These are phyloP conservation scores for Lampris megalopsis DNA, from an alignment of 2,113 vertebrate genomes.

Conservation along the genomic window DNA sequence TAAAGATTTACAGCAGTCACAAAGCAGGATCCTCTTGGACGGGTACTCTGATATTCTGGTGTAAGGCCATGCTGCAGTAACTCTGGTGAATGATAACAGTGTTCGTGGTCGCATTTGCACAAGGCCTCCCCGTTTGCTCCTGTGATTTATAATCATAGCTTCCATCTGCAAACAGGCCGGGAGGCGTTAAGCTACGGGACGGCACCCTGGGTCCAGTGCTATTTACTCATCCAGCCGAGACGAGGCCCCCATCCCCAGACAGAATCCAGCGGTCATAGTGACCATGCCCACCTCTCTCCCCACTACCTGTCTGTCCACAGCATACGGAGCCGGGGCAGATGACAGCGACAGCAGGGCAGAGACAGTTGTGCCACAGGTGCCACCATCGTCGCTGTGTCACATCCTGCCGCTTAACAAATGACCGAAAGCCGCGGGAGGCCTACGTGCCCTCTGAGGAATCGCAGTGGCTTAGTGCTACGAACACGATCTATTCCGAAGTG, in stretches of 20 bases:
- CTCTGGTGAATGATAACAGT: slow-evolving; percentile 66
- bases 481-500: slow-evolving; percentile 41
- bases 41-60: slow-evolving; percentile 48
- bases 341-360: slow-evolving; percentile 48
- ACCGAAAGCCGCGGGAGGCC: slow-evolving; percentile 56
- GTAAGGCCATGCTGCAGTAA: slow-evolving; percentile 44
- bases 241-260: slow-evolving; percentile 52
- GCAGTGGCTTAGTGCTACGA: slow-evolving; percentile 47
- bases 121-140: slow-evolving; percentile 62
- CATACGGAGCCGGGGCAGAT: slow-evolving; percentile 36
- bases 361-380: slow-evolving; percentile 55
- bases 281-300: slow-evolving; percentile 30
- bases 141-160: slow-evolving; percentile 78
- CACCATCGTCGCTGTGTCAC: slow-evolving; percentile 61
- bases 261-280: slow-evolving; percentile 53
- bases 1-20: slow-evolving; percentile 64
- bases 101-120: slow-evolving; percentile 65
- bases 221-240: slow-evolving; percentile 75
- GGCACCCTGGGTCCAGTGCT: slow-evolving; percentile 71
- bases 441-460: slow-evolving; percentile 28
- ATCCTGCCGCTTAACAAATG: slow-evolving; percentile 75
- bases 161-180: slow-evolving; percentile 76
- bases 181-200: slow-evolving; percentile 65
- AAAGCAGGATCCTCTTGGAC: slow-evolving; percentile 59
- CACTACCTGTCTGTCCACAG: slow-evolving; percentile 44